phyloP scores from a whole-genome alignment of 2,888 invertebrate genomes.

The Chrysotoxum bicinctum region DNA sequence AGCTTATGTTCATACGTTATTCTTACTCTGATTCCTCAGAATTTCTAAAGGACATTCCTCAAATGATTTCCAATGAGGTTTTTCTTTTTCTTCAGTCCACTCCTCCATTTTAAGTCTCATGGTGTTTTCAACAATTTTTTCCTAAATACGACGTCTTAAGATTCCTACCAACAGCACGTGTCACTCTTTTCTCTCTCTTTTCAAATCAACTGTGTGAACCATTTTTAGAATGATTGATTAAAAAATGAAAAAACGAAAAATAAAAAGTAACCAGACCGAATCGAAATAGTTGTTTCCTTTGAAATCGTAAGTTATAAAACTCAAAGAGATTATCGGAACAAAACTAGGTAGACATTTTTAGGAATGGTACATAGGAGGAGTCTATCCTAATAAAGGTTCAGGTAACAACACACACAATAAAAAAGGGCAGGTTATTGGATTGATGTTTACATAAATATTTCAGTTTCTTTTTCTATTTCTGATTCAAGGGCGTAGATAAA shows the following conservation, averaged over 20 bases:
- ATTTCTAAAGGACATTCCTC: neutral
- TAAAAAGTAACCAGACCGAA: neutral
- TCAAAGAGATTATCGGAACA: neutral
- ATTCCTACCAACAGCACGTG: neutral
- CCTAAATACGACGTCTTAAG: accelerated
- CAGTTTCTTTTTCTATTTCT: no score
- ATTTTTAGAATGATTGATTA: neutral
- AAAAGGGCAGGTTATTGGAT: neutral
- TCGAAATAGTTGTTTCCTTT: neutral
- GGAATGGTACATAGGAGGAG: neutral
- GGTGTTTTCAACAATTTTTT: neutral
- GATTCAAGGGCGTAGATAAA: neutral
- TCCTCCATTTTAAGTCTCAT: neutral
- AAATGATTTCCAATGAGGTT: neutral
- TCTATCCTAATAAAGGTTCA: neutral
- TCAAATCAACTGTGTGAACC: neutral
- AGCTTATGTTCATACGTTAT: no score
- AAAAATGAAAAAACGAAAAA: neutral
- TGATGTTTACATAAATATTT: no score
- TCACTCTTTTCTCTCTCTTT: no score
- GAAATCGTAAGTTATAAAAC: no score
- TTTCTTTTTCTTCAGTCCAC: neutral
- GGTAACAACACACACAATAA: neutral
- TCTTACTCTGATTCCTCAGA: neutral
- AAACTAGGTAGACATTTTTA: neutral